phyloP scores from a whole-genome alignment of 2,888 invertebrate species.

The Aricia artaxerxes region DNA sequence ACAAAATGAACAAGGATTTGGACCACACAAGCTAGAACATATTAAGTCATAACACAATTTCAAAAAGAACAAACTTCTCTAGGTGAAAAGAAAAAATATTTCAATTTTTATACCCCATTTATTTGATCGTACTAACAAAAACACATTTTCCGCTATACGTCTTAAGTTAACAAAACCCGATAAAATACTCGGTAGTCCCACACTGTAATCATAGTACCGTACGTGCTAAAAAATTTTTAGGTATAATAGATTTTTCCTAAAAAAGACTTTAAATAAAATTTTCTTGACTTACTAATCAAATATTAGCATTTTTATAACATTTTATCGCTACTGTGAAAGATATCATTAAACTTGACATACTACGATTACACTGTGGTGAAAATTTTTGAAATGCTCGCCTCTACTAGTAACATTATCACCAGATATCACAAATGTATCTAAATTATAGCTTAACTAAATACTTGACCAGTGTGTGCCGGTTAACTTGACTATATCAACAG shows the following conservation, averaged over 20 bases:
- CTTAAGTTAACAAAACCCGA: conserved; percentile 25
- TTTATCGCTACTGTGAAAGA: too few species aligned
- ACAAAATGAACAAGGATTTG: too few species aligned
- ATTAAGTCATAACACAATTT: too few species aligned
- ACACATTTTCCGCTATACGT: conserved; percentile 17
- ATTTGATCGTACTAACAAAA: conserved; percentile 29
- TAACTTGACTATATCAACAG: conserved; percentile 27
- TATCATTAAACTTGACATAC: background rate
- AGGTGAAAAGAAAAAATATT: background rate
- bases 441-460: conserved; percentile 28
- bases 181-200: conserved; percentile 24
- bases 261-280: too few species aligned
- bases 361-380: background rate
- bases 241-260: too few species aligned
- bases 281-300: too few species aligned
- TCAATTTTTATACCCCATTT: conserved; percentile 29
- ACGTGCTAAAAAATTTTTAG: background rate
- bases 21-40: too few species aligned
- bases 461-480: conserved; percentile 3
- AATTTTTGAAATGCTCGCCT: background rate
- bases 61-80: too few species aligned
- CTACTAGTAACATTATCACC: conserved; percentile 31
- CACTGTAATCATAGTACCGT: background rate
- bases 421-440: conserved; percentile 33
- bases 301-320: too few species aligned